A percentile compares a stretch with the other conserved stretches of the same genome.
Evolutionary conservation across 2,888 invertebrate genomes (phyloP).

Genomic region (Hetaerina titia): DNA sequence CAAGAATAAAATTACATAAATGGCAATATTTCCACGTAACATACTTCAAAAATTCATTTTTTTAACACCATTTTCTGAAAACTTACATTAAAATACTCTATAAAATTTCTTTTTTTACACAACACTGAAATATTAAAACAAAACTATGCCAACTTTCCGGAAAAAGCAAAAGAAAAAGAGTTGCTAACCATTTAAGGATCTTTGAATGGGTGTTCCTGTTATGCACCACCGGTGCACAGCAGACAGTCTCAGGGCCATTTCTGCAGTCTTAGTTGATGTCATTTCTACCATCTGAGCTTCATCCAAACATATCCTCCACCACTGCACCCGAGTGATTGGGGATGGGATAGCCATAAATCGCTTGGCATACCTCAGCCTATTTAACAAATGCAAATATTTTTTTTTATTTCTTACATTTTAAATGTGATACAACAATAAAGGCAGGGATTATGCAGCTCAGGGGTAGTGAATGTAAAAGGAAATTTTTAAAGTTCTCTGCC

Average conservation of each 20-base stretch:
- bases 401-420: no score
- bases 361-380: slow-evolving; percentile 80
- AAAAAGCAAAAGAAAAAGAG: slow-evolving; percentile 74
- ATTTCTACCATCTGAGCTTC: slow-evolving; percentile 90
- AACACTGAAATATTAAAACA: slow-evolving; percentile 52
- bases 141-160: slow-evolving; percentile 76
- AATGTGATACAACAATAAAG: no score
- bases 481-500: no score
- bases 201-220: slow-evolving; percentile 87
- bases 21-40: no score
- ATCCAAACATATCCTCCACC: slow-evolving; percentile 89
- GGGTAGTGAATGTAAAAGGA: no score
- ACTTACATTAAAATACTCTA: background rate
- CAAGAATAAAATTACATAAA: no score
- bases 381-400: background rate
- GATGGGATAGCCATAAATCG: slow-evolving; percentile 83
- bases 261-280: slow-evolving; percentile 80
- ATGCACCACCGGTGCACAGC: slow-evolving; percentile 86
- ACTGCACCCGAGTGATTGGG: slow-evolving; percentile 84
- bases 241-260: slow-evolving; percentile 81
- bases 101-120: background rate
- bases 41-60: no score
- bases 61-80: background rate
- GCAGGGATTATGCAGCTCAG: no score
- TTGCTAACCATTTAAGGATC: slow-evolving; percentile 78